Evolutionary conservation across 1,140 invertebrate genomes (phyloP), one percentile per base, ranked within the genome.

Genomic region (Hyphantria cunea): DNA sequence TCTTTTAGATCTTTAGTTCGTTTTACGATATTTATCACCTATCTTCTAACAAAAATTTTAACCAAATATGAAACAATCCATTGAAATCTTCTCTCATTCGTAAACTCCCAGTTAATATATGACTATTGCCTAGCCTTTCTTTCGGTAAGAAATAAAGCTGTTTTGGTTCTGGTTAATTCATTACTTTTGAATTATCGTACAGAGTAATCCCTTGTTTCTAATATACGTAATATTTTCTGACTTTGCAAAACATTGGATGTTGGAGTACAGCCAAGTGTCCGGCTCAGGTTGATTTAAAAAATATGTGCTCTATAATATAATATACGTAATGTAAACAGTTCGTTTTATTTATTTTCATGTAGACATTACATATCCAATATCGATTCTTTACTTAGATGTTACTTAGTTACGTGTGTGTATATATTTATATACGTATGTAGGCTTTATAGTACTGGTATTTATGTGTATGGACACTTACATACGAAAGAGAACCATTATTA

Each of bases 261-360:
- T 67, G 65, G 65, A 58, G 15, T n/a, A 0, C 13, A 1, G 37
- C 65, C 65, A 62, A 48, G 41, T 48, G 53, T 54, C 37, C 56
- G 34, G 41, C 52, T 37, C 47, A 62, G 48, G 47, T 39, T 56
- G 41, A 39, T 62, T 50, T 50, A 58, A 62, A 62, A 66, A 53
- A 62, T 47, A 55, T 55, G n/a, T 51, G 49, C 34, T 61, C 50
- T 54, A 58, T 56, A 58, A 55, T 59, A 54, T 55, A 58, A 58
- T 51, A 45, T 17, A 54, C 37, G 49, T 53, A 60, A 61, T 58
- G 48, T 58, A 49, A 49, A 58, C 55, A 49, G 34, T 49, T 58
- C 25, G 5, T 11, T 49, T 58, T 58, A 44, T 58, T 58, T 58
- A 58, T 49, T 41, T 58, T 58, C 14, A 34, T 13, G 17, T 58